Conservation (phyloP, 2,113 vertebrate genomes). For the Oophaga pumilio region DNA sequence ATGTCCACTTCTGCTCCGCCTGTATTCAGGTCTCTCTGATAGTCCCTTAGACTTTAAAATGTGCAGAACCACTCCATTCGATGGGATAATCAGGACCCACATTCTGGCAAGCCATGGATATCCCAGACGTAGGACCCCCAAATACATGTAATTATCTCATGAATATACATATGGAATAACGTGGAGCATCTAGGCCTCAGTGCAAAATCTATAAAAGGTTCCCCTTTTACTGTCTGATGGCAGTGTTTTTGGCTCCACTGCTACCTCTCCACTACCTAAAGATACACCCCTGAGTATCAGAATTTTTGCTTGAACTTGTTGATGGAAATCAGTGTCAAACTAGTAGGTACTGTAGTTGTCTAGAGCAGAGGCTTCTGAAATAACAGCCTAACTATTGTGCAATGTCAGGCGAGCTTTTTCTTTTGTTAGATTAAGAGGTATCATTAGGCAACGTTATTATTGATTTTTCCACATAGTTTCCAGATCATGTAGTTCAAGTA, state of each 20-base stretch:
- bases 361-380: background rate
- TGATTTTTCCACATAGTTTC: slow-evolving; percentile 13
- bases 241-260: too few relatives aligned
- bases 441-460: background rate
- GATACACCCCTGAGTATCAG: too few relatives aligned
- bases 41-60: too few relatives aligned
- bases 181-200: background rate
- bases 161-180: background rate
- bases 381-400: background rate
- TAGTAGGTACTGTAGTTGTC: background rate
- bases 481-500: slow-evolving; percentile 11
- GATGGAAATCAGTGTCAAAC: background rate
- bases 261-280: too few relatives aligned
- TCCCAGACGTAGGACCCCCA: too few relatives aligned
- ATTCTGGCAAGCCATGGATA: too few relatives aligned
- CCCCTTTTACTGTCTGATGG: too few relatives aligned
- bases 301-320: too few relatives aligned
- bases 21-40: too few relatives aligned
- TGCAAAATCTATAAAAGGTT: background rate
- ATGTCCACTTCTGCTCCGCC: too few relatives aligned
- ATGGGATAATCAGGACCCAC: too few relatives aligned
- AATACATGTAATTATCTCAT: background rate
- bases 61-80: too few relatives aligned
- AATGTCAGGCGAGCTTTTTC: background rate
- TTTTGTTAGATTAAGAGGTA: background rate